Evolutionary conservation across 2,113 vertebrate genomes (phyloP), one percentile per base, ranked within the genome.

Genomic region (Cynocephalus volans): DNA sequence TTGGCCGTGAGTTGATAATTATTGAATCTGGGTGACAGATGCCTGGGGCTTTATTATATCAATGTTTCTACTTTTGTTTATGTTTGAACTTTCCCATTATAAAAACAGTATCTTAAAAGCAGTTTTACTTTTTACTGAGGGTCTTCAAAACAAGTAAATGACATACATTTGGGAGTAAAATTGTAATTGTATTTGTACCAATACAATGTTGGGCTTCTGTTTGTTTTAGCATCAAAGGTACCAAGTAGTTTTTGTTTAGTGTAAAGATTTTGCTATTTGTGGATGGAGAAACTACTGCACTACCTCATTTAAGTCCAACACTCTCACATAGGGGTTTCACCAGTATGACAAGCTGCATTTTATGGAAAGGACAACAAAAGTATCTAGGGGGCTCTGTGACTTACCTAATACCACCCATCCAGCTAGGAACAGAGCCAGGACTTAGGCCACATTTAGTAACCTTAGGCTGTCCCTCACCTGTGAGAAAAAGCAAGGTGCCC

Each of bases 61-160:
- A 65, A 28, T 24, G 11, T 8, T 79, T 95, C 45, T 85, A n/a
- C 4, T 9, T 84, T 54, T 64, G 18, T 48, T 2, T 36, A 24
- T 79, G 4, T 54, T 85, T 94, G 5, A 56, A 85, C 19, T 67
- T 77, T 56, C 13, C 17, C 26, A 48, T 84, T 33, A 58, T 50
- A 76, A 73, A 97, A 81, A 52, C 10, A 54, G 45, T 72, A 33
- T 15, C 58, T 67, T 85, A 54, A 93, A 93, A 97, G 54, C 2
- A n/a, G 12, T 31, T 90, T 56, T 21, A 5, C 52, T 91, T 93
- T 92, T 82, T 10, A 77, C 13, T 23, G 18, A 76, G 4, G 5
- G 5, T 26, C 26, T 69, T 79, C 50, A 54, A 56, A 73, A 76
- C 13, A 92, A 50, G 36, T 17, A 73, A 88, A 9, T 1, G 87